These are phyloP conservation scores for Microtus obscurus DNA, from an alignment of 2,797 vertebrate genomes.

Conservation along the genomic window DNA sequence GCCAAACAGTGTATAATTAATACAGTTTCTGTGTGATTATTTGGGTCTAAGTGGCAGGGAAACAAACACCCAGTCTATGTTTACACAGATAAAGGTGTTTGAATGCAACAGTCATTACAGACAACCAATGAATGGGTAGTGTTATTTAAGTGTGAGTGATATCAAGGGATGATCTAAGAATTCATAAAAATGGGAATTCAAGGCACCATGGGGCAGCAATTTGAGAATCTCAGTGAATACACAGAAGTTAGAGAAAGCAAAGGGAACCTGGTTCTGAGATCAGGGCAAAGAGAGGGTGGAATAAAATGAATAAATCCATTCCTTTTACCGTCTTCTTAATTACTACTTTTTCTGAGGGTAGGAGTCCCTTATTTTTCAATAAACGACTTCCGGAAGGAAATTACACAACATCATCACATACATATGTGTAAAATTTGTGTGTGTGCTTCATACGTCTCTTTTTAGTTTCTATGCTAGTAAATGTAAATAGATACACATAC, in stretches of 20 bases:
- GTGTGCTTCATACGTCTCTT: background rate
- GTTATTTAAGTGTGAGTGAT: background rate
- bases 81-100: background rate
- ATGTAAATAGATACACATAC: background rate
- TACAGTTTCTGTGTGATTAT: too few relatives aligned
- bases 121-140: background rate
- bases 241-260: background rate
- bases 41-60: too few relatives aligned
- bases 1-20: too few relatives aligned
- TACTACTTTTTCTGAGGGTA: background rate
- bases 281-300: background rate
- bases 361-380: background rate
- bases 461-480: background rate
- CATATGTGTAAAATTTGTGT: background rate
- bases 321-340: background rate
- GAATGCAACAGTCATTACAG: background rate
- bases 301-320: background rate
- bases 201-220: background rate
- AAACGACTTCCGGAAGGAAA: background rate
- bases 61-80: too few relatives aligned
- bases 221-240: background rate
- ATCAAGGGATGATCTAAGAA: background rate
- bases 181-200: background rate
- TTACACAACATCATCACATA: background rate
- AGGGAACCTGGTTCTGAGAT: background rate